phyloP scores from a whole-genome alignment of 2,113 vertebrate genomes.

The Pristiophorus japonicus region DNA sequence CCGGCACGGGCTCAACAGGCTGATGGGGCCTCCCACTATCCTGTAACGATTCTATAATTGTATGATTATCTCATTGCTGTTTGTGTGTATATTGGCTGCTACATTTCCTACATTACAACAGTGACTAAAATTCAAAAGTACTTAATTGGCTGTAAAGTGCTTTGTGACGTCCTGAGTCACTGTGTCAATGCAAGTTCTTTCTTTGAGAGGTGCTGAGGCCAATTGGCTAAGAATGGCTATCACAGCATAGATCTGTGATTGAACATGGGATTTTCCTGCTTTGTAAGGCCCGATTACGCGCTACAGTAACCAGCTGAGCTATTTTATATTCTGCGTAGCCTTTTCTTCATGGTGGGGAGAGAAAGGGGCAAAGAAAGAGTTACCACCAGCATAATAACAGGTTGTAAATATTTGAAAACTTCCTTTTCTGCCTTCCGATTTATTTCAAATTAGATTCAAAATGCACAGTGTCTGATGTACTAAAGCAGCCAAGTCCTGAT shows the following conservation, averaged over 20 bases:
- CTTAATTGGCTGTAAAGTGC: background rate
- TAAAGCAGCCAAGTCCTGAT: background rate
- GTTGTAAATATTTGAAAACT: background rate
- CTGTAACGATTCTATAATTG: too few relatives aligned
- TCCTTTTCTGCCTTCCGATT: background rate
- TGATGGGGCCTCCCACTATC: too few relatives aligned
- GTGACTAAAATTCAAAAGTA: background rate
- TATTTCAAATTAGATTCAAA: constrained; percentile 29
- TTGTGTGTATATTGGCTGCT: background rate
- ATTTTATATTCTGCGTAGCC: background rate
- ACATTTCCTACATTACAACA: background rate
- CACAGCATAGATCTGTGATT: background rate
- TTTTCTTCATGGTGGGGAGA: background rate
- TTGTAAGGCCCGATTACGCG: background rate
- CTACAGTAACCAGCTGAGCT: background rate
- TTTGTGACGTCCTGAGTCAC: background rate
- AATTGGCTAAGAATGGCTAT: background rate
- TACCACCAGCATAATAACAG: background rate
- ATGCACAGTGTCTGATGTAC: background rate
- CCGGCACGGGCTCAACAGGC: too few relatives aligned
- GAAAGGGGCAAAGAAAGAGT: background rate
- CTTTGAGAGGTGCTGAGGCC: background rate
- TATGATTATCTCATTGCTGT: background rate
- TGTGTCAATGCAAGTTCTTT: background rate
- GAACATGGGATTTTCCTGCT: background rate